These are phyloP conservation scores for Ianthella basta DNA, from an alignment of 37 sponge, comb jelly and placozoan genomes.

Conservation along the genomic window DNA sequence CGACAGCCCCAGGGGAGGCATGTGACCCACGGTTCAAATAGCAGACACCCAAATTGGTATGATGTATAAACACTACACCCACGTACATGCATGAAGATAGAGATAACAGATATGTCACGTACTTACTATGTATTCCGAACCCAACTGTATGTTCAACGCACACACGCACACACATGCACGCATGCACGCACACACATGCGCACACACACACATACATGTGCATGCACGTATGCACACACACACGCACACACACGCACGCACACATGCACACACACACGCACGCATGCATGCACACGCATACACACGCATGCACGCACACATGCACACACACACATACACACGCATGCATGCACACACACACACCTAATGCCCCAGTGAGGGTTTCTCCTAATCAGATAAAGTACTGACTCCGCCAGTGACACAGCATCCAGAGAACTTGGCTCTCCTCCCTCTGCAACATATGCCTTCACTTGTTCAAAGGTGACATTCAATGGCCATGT, in stretches of 20 bases:
- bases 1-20: too few relatives aligned
- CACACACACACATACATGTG: neutral
- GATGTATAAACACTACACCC: too few relatives aligned
- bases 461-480: neutral
- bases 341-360: neutral
- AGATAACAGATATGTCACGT: too few relatives aligned
- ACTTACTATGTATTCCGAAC: too few relatives aligned
- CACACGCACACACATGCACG: too few relatives aligned
- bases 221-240: neutral
- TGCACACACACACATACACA: neutral
- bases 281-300: neutral
- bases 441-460: neutral
- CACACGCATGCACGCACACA: neutral
- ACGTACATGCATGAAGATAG: too few relatives aligned
- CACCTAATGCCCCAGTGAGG: constrained; percentile 59
- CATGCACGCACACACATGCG: too few relatives aligned
- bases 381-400: constrained; percentile 30
- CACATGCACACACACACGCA: neutral
- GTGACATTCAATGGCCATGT: constrained; percentile 4
- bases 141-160: too few relatives aligned
- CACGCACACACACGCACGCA: neutral
- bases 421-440: neutral
- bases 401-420: constrained; percentile 14
- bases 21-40: too few relatives aligned
- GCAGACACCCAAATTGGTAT: too few relatives aligned